These are phyloP conservation scores for Scaptomyza graminum DNA, from an alignment of 1,140 invertebrate genomes.

Conservation along the genomic window DNA sequence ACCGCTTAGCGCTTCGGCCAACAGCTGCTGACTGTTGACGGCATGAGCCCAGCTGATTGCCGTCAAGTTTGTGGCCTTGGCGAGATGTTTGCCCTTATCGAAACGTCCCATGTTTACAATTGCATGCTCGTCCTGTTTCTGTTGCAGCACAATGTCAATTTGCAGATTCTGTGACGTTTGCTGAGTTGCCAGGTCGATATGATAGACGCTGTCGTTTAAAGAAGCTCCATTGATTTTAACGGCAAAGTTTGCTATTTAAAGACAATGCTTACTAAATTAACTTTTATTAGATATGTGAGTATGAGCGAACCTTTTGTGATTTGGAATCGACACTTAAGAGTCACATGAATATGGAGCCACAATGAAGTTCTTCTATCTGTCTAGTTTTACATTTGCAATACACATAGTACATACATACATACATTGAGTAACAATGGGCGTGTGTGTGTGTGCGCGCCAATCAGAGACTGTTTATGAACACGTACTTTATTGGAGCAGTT, in stretches of 20 bases:
- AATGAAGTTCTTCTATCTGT: constrained; percentile 17
- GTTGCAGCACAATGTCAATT: constrained; percentile 20
- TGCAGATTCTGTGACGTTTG: background rate
- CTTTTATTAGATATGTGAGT: background rate
- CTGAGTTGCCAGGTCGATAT: constrained; percentile 33
- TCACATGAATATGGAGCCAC: constrained; percentile 37
- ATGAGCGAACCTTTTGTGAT: constrained; percentile 15
- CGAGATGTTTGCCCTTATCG: constrained; percentile 38
- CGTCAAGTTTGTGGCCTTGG: constrained; percentile 86
- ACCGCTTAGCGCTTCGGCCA: constrained; percentile 87
- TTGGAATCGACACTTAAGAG: constrained; percentile 25
- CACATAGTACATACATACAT: background rate
- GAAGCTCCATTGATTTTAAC: constrained; percentile 56
- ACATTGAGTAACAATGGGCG: background rate
- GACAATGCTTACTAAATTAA: constrained; percentile 19
- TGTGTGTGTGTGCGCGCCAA: background rate
- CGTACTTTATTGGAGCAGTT: constrained; percentile 18
- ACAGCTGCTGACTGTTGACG: constrained; percentile 88
- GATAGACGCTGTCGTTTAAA: constrained; percentile 55
- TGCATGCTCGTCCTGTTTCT: constrained; percentile 11
- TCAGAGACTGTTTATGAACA: constrained; percentile 22
- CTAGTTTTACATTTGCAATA: constrained; percentile 8
- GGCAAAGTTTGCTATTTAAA: constrained; percentile 39
- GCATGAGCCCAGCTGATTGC: constrained; percentile 93
- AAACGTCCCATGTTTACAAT: constrained; percentile 26